phyloP scores from a whole-genome alignment of 2,113 vertebrate species.

The Sprattus sprattus region DNA sequence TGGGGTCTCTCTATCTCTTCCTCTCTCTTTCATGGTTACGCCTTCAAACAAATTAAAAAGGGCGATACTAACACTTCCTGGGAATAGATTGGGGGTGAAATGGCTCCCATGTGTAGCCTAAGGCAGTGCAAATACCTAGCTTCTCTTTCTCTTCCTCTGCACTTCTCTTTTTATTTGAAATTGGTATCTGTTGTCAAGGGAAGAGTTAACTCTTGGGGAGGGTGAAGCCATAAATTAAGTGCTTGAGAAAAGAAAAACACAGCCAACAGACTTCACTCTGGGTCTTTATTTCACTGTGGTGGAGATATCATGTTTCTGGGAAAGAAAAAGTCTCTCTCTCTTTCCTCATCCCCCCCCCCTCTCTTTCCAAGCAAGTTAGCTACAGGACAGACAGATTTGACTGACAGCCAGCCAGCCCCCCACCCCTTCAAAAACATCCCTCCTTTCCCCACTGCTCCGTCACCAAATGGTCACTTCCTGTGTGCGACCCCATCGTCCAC shows the following conservation, averaged over 20 bases:
- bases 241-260: slow-evolving; percentile 39
- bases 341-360: not conserved
- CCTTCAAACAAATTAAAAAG: slow-evolving; percentile 62
- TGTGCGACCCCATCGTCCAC: not conserved
- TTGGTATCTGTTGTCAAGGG: slow-evolving; percentile 74
- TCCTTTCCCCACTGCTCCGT: slow-evolving; percentile 47
- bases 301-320: slow-evolving; percentile 62
- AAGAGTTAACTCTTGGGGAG: slow-evolving; percentile 66
- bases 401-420: slow-evolving; percentile 57
- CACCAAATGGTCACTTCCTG: slow-evolving; percentile 67
- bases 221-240: not conserved
- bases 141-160: slow-evolving; percentile 43
- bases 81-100: slow-evolving; percentile 54
- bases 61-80: slow-evolving; percentile 52
- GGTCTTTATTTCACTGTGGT: slow-evolving; percentile 55
- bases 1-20: slow-evolving; percentile 24
- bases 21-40: slow-evolving; percentile 40
- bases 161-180: slow-evolving; percentile 58
- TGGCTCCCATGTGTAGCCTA: slow-evolving; percentile 59
- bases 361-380: not conserved
- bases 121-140: slow-evolving; percentile 40
- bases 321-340: slow-evolving; percentile 34
- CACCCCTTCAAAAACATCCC: not conserved
- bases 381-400: slow-evolving; percentile 33
- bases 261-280: slow-evolving; percentile 50